Evolutionary conservation across 2,888 invertebrate species (phyloP), one percentile per base, ranked within the genome.

Genomic region (Graphium colonna): DNA sequence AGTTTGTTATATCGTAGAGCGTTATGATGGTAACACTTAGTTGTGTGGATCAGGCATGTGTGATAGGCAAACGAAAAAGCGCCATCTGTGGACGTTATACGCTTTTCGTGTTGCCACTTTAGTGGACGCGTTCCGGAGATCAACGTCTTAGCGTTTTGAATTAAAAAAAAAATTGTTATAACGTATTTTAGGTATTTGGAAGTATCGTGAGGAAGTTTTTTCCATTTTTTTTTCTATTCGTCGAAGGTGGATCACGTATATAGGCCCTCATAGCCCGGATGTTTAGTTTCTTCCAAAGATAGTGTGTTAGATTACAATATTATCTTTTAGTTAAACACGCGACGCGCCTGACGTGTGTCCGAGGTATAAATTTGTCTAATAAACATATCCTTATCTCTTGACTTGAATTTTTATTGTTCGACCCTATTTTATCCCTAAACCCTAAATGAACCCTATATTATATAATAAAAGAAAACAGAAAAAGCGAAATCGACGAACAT

Each of bases 341-440:
- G 76, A 73, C 73, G 62, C 60, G 59, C 55, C 61, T 59, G 56
- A 56, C 69, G 72, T 69, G 73, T 71, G 82, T 69, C 72, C 63
- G 73, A 73, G 75, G 77, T 82, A 82, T 81, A 79, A 82, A 79
- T 82, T 79, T 85, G 83, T 87, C 79, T 86, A 87, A 86, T 88
- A 87, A 87, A 87, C 88, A 88, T 87, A 88, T 88, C 87, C 75
- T 82, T 86, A 86, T 86, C 84, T 80, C 80, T 73, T 71, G 71
- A 73, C 59, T n/a, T 69, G 69, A 69, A 76, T 75, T 73, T 69
- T 56, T 56, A 51, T 60, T 57, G 41, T 44, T 39, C 33, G 12
- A 3, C 18, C 41, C 13, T 36, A n/a, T 33, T 9, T 33, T 3
- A 21, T 21, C 21, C 21, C n/a, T n/a, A n/a, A n/a, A n/a, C n/a